Evolutionary conservation across 2,113 vertebrate genomes (phyloP).

Genomic region (Symphodus melops): DNA sequence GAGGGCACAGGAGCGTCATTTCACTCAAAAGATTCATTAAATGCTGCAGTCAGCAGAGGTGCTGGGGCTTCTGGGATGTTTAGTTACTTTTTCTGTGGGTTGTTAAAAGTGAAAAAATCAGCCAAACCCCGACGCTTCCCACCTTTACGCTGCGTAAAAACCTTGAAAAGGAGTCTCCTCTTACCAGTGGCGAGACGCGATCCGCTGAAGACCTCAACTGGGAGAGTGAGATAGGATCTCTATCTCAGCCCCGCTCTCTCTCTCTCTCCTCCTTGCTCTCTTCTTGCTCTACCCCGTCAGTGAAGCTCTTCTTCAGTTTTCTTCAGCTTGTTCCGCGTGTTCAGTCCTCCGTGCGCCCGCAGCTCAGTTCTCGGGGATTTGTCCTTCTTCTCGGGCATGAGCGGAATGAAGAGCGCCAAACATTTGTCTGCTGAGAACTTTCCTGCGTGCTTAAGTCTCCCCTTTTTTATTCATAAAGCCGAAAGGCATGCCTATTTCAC

Average conservation of each 20-base stretch:
- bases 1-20: not conserved
- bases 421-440: constrained; percentile 88
- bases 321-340: constrained; percentile 80
- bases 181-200: constrained; percentile 78
- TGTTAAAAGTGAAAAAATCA: constrained; percentile 24
- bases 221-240: constrained; percentile 83
- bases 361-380: constrained; percentile 78
- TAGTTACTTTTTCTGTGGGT: constrained; percentile 29
- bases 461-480: constrained; percentile 92
- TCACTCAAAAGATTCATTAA: not conserved
- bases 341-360: constrained; percentile 82
- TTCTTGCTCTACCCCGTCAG: constrained; percentile 28
- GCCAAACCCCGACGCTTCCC: not conserved
- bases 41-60: not conserved
- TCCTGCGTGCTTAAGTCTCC: constrained; percentile 84
- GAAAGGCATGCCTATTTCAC: constrained; percentile 88
- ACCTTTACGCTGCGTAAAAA: constrained; percentile 61
- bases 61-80: not conserved
- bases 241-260: constrained; percentile 66
- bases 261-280: constrained; percentile 32
- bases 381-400: constrained; percentile 78
- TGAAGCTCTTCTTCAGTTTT: constrained; percentile 72
- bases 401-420: constrained; percentile 80
- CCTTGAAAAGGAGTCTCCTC: constrained; percentile 35
- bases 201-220: constrained; percentile 73